Conservation (phyloP, 2,113 vertebrate genomes). For the Neotragus pygmaeus region DNA sequence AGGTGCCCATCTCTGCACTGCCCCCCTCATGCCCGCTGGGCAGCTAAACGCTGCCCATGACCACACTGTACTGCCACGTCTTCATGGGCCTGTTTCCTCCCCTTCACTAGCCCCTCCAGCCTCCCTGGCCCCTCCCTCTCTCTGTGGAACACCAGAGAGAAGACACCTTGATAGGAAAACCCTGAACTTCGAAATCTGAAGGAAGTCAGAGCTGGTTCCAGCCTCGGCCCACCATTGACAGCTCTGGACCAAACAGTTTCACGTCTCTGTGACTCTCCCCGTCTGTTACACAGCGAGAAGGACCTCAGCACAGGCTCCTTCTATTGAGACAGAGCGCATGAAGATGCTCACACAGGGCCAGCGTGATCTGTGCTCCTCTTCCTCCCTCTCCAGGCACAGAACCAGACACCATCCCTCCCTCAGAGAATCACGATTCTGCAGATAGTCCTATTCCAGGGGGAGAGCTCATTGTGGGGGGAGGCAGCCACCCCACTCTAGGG, state of each 20-base stretch:
- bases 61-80: accelerated
- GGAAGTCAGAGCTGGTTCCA: not conserved
- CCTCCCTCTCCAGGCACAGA: not conserved
- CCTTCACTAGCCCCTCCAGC: not conserved
- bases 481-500: no score
- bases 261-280: not conserved
- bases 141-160: not conserved
- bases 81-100: not conserved
- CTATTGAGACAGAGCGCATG: accelerated
- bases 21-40: accelerated
- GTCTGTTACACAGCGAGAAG: accelerated
- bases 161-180: not conserved
- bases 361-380: accelerated
- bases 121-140: not conserved
- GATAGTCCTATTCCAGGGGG: no score
- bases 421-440: not conserved
- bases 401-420: no score
- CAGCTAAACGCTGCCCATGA: accelerated
- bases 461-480: accelerated
- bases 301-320: not conserved
- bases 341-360: not conserved
- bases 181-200: not conserved
- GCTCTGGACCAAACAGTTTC: not conserved
- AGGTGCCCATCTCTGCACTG: not conserved
- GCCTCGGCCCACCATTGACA: not conserved